Percentiles rank a stretch among this genome's conserved stretches.
phyloP scores from a whole-genome alignment of 2,888 invertebrate genomes.

The Sphaeridia pumilis region DNA sequence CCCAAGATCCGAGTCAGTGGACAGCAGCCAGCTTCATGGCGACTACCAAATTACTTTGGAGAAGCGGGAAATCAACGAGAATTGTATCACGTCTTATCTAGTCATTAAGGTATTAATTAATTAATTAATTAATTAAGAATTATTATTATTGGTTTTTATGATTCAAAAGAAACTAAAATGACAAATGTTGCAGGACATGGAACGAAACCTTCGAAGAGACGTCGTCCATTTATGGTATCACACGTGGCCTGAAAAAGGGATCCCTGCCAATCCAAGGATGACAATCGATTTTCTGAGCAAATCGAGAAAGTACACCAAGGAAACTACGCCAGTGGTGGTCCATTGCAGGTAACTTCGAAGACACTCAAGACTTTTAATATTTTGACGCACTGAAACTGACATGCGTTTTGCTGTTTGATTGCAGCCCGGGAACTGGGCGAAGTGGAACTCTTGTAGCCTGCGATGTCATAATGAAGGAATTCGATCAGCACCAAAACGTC shows the following conservation, averaged over 20 bases:
- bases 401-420: constrained; percentile 5
- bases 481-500: constrained; percentile 64
- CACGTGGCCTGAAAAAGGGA: constrained; percentile 77
- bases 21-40: constrained; percentile 73
- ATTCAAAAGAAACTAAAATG: not conserved
- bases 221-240: constrained; percentile 87
- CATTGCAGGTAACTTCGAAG: constrained; percentile 50
- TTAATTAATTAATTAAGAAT: not conserved
- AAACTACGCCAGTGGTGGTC: constrained; percentile 60
- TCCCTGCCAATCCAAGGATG: constrained; percentile 69
- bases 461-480: constrained; percentile 75
- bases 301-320: constrained; percentile 52
- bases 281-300: constrained; percentile 78
- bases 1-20: constrained; percentile 81
- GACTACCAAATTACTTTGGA: constrained; percentile 79
- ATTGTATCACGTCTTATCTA: constrained; percentile 76
- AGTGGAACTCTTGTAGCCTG: constrained; percentile 75
- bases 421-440: constrained; percentile 74
- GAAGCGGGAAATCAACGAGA: constrained; percentile 77
- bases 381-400: not conserved
- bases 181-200: constrained; percentile 50
- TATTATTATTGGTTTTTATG: not conserved
- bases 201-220: constrained; percentile 72
- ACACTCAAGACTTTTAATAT: not conserved
- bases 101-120: constrained; percentile 59